phyloP scores from a whole-genome alignment of 2,888 invertebrate genomes.

The Drosophila phalerata region DNA sequence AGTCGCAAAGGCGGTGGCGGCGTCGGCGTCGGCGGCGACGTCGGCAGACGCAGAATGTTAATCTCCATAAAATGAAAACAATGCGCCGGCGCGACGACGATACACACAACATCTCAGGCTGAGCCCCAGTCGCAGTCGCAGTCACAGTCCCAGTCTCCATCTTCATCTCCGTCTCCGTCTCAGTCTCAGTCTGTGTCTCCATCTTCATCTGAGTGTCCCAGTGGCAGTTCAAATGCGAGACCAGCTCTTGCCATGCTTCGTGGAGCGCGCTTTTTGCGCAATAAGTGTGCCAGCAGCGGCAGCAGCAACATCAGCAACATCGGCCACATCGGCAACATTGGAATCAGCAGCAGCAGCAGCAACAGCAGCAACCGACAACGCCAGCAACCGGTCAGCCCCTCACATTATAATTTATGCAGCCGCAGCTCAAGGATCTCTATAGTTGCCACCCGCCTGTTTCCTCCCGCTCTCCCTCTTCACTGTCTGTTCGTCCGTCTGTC shows the following conservation, averaged over 20 bases:
- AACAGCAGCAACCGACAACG: conserved; percentile 33
- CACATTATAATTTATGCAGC: conserved; percentile 77
- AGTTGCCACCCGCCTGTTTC: conserved; percentile 6
- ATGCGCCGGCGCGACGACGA: conserved; percentile 74
- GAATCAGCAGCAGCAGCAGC: conserved; percentile 21
- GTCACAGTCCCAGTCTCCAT: background rate
- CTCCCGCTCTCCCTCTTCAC: conserved; percentile 1
- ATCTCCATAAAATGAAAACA: conserved; percentile 81
- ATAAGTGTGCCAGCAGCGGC: conserved; percentile 74
- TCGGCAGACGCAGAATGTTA: conserved; percentile 72
- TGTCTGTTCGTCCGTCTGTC: background rate
- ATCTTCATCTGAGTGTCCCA: conserved; percentile 28
- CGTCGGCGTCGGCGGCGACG: conserved; percentile 32
- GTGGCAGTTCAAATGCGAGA: conserved; percentile 47
- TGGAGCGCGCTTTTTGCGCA: conserved; percentile 79
- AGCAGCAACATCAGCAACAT: conserved; percentile 14
- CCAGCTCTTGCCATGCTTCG: conserved; percentile 73
- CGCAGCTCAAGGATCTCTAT: conserved; percentile 75
- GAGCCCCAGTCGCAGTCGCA: background rate
- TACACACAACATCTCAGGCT: conserved; percentile 1
- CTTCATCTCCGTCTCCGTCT: background rate
- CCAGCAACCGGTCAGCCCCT: conserved; percentile 74
- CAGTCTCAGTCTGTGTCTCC: background rate
- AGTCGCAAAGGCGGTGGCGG: conserved; percentile 19
- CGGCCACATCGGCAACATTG: conserved; percentile 4